Evolutionary conservation across 1,140 invertebrate species (phyloP).

Genomic region (Dolichoris vasculosae): DNA sequence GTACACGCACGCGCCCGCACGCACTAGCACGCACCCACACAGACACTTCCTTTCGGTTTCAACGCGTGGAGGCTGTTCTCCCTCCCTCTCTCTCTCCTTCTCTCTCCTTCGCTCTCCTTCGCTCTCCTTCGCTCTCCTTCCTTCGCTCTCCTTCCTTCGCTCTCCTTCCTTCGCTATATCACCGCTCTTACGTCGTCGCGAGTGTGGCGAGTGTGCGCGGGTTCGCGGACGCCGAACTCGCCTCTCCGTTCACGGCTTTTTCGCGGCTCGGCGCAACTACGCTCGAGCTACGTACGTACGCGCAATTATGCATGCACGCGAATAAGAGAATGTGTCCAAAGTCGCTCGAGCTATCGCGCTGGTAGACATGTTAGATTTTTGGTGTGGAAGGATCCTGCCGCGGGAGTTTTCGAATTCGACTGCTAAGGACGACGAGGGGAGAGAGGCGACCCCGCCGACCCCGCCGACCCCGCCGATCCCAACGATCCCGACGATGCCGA

Average conservation of each 20-base stretch:
- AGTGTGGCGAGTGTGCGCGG: too few species aligned
- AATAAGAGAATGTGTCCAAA: background rate
- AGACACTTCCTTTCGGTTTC: background rate
- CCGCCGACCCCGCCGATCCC: too few species aligned
- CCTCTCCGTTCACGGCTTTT: too few species aligned
- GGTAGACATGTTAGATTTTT: constrained; percentile 1
- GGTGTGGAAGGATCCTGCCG: background rate
- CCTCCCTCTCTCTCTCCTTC: background rate
- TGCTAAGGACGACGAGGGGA: background rate
- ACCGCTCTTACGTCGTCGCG: too few species aligned
- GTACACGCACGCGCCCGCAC: background rate
- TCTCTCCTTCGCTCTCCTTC: background rate
- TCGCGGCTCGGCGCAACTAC: too few species aligned
- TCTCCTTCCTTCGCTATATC: background rate
- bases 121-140: background rate
- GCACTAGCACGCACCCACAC: background rate
- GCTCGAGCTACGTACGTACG: background rate
- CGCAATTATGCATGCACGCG: background rate
- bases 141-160: background rate
- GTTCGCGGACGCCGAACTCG: too few species aligned
- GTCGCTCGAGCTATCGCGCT: background rate
- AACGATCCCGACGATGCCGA: too few species aligned
- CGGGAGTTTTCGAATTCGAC: background rate
- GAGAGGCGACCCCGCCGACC: too few species aligned
- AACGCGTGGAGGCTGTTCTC: background rate